Conservation (phyloP, 2,888 invertebrate genomes). For the Mimachlamys varia region DNA sequence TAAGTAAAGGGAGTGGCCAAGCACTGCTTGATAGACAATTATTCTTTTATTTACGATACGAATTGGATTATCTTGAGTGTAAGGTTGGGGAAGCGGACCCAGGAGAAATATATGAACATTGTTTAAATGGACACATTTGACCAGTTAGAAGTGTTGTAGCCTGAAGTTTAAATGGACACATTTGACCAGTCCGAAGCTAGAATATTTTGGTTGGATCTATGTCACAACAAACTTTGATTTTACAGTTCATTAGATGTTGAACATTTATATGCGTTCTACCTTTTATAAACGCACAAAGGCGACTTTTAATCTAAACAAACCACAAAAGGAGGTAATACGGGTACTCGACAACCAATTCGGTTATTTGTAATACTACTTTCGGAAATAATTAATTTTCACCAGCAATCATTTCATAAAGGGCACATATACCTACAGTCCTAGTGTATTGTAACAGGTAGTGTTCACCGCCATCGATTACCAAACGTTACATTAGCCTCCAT, state of each 20-base stretch:
- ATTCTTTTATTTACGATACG: no score
- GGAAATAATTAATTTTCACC: not conserved
- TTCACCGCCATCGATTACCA: not conserved
- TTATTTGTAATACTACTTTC: not conserved
- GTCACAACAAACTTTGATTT: not conserved
- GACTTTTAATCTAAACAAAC: not conserved
- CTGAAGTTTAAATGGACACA: not conserved
- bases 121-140: not conserved
- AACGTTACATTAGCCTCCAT: not conserved
- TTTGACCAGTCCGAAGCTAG: not conserved
- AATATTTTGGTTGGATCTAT: not conserved
- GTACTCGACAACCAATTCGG: not conserved
- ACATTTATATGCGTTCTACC: not conserved
- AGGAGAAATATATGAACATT: not conserved
- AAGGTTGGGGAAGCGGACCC: not conserved
- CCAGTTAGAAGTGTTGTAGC: not conserved
- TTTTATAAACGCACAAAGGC: not conserved
- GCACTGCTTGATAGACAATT: not conserved
- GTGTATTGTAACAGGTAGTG: not conserved
- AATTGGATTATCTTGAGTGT: no score
- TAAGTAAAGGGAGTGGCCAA: not conserved
- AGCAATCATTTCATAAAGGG: not conserved
- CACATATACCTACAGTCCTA: not conserved
- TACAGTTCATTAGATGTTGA: not conserved
- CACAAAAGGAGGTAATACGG: not conserved